Base-by-base conservation (phyloP, 37 sponge, comb jelly and placozoan genomes). In the Beroe forskalii region DNA sequence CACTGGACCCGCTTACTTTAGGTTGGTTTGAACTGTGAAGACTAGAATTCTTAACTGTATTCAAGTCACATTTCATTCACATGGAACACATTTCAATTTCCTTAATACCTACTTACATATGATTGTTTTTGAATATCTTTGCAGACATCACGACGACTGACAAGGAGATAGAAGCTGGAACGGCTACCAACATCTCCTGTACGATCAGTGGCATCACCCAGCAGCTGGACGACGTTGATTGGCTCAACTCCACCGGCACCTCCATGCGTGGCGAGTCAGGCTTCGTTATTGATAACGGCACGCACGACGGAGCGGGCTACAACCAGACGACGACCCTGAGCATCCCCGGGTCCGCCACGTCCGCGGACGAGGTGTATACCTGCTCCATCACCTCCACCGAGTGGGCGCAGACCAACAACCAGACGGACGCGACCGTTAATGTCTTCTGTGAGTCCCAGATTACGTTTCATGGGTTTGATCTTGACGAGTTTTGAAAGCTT, bases 371-470 rank as follows among this genome's bases (percentile, higher is more conserved):
- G 2, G 32, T 37, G 2, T 69, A 69, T 37, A 36, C 39, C 38
- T 69, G 72, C 32, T 27, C 38, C 14, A 69, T 69, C 39, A 69
- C 72, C 28, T 69, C 72, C 6, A 17, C 12, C 32, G 72, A 69
- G 39, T 69, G 72, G 72, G 33, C 32, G 2, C 37, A 35, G 32
- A 36, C 72, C 4, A 17, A 69, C 17, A 2, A 69, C 19, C 4
- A 28, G 19, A 69, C 72, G 19, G 20, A 6, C 12, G 72, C 32
- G 4, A 32, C 32, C 4, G 4, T 33, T 27, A 69, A 69, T 17
- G 72, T 69, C 19, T 69, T 69, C 4, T 27, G 72, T 69, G 32
- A 69, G 72, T 48, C n/a, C n/a, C n/a, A n/a, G n/a, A n/a, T n/a
- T n/a, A 30, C 9, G 25, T 30, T 23, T 63, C 25, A 24, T 55